Evolutionary conservation across 1,140 invertebrate species (phyloP).

Genomic region (Neodiprion lecontei): DNA sequence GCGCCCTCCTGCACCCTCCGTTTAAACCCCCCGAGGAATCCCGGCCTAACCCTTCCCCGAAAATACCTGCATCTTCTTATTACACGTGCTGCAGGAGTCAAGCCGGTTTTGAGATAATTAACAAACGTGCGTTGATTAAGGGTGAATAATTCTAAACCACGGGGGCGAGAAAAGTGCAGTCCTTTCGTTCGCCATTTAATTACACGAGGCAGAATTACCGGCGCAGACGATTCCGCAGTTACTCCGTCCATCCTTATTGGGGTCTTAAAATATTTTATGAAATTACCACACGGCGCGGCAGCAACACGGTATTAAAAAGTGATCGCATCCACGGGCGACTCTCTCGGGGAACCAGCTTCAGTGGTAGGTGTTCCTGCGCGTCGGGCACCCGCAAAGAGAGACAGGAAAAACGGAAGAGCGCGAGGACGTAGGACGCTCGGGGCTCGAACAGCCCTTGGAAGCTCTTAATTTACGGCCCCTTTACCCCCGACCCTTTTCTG

Average conservation of each 20-base stretch:
- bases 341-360: not conserved
- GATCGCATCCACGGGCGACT: not conserved
- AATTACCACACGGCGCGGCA: not conserved
- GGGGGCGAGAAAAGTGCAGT: not conserved
- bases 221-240: not conserved
- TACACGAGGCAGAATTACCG: not conserved
- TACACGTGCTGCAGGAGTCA: not conserved
- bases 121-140: not conserved
- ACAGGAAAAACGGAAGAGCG: not conserved
- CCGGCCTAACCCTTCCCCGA: not conserved
- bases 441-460: conserved; percentile 44
- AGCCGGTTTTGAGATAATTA: not conserved
- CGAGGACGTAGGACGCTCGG: not conserved
- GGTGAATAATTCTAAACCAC: not conserved
- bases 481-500: conserved; percentile 9
- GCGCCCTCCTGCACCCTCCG: not conserved
- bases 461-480: conserved; percentile 59
- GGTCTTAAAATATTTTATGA: conserved; percentile 6
- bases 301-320: not conserved
- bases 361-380: not conserved
- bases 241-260: not conserved
- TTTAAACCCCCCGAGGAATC: not conserved
- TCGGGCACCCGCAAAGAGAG: not conserved
- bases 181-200: not conserved
- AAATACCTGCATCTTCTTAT: conserved; percentile 5